These are phyloP conservation scores for Orycteropus afer DNA, from an alignment of 2,113 vertebrate species.

Conservation along the genomic window DNA sequence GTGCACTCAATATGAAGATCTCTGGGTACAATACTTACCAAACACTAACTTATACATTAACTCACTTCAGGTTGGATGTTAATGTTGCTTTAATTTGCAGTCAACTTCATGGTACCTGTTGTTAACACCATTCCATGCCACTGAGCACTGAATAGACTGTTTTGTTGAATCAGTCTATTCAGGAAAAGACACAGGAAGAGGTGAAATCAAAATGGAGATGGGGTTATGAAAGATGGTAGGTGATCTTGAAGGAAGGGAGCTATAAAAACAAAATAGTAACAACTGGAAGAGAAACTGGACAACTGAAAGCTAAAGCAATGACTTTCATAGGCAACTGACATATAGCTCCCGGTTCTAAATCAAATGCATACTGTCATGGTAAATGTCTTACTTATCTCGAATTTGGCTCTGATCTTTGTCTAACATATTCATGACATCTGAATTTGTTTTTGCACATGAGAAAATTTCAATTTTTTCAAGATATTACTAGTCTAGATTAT, in stretches of 20 bases:
- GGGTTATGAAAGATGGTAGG: not conserved
- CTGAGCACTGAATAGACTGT: not conserved
- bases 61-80: not conserved
- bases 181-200: not conserved
- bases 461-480: not conserved
- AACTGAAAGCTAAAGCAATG: not conserved
- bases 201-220: not conserved
- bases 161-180: not conserved
- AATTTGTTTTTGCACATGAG: not conserved
- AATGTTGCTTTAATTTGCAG: conserved; percentile 1
- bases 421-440: conserved; percentile 48
- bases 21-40: conserved; percentile 5
- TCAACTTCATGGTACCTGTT: not conserved
- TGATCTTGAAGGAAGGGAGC: not conserved
- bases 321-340: conserved; percentile 7
- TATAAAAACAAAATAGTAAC: not conserved
- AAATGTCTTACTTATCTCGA: conserved; percentile 60
- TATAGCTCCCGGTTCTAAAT: conserved; percentile 9
- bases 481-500: not conserved
- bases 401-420: conserved; percentile 57
- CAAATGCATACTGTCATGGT: conserved; percentile 41
- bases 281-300: not conserved
- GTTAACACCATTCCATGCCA: not conserved
- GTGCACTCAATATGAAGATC: not conserved
- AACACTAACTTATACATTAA: conserved; percentile 49